Evolutionary conservation across 2,888 invertebrate species (phyloP).

Genomic region (Eupsilia transversa): DNA sequence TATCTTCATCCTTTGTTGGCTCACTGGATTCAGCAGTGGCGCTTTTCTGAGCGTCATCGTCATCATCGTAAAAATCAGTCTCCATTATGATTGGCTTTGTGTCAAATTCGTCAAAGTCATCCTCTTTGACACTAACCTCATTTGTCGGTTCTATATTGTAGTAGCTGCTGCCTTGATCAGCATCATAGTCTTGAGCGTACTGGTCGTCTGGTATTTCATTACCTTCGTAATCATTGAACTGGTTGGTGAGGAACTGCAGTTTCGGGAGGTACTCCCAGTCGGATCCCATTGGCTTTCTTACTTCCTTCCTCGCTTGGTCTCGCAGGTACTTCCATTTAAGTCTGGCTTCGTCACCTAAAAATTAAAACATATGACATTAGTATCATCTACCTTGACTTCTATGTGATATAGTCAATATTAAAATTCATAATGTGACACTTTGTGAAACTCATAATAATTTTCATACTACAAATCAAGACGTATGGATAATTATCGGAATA

Average conservation of each 20-base stretch:
- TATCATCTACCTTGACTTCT: background rate
- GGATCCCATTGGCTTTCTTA: constrained; percentile 83
- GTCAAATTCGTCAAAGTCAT: constrained; percentile 88
- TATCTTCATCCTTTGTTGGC: constrained; percentile 84
- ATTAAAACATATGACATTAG: background rate
- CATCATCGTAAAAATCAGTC: constrained; percentile 87
- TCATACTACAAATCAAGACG: background rate
- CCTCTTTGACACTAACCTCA: constrained; percentile 78
- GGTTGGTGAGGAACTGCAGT: constrained; percentile 85
- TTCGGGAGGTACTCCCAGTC: constrained; percentile 87
- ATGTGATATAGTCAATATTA: background rate
- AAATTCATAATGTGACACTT: background rate
- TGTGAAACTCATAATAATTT: background rate
- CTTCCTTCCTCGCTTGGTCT: constrained; percentile 87
- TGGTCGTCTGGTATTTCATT: constrained; percentile 77
- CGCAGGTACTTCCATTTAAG: constrained; percentile 88
- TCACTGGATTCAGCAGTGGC: constrained; percentile 68
- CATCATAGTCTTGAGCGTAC: constrained; percentile 76
- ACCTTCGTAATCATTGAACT: constrained; percentile 86
- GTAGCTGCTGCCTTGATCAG: constrained; percentile 77
- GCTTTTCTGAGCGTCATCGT: constrained; percentile 82
- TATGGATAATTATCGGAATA: background rate
- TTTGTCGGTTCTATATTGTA: constrained; percentile 76
- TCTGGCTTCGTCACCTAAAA: constrained; percentile 85
- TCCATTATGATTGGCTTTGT: constrained; percentile 87